These are phyloP conservation scores for Lemur catta DNA, from an alignment of 2,797 vertebrate genomes.

Conservation along the genomic window DNA sequence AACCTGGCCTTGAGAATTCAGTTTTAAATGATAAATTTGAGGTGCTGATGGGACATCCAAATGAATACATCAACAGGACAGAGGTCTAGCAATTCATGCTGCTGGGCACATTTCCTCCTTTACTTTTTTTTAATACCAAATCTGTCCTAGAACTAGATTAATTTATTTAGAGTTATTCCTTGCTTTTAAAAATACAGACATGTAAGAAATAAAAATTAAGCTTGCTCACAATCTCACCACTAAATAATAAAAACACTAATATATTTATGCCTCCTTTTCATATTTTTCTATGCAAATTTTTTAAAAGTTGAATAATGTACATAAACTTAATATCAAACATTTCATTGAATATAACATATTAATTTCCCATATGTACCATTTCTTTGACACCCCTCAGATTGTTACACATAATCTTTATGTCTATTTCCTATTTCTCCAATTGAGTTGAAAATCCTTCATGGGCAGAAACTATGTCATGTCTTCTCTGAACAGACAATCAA, in stretches of 20 bases:
- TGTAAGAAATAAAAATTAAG: not conserved
- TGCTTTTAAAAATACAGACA: not conserved
- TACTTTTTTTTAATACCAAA: not conserved
- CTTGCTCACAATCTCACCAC: not conserved
- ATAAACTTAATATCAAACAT: not conserved
- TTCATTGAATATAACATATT: not conserved
- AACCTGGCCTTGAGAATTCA: not conserved
- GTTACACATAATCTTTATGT: not conserved
- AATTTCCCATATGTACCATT: not conserved
- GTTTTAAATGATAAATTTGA: not conserved
- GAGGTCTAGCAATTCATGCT: not conserved
- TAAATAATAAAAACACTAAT: not conserved
- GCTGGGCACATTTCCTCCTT: not conserved
- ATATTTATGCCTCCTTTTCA: not conserved
- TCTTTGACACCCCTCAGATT: not conserved
- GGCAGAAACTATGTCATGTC: not conserved
- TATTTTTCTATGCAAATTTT: not conserved
- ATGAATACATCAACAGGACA: not conserved
- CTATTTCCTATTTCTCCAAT: not conserved
- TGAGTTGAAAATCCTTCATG: not conserved
- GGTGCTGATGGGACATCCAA: not conserved
- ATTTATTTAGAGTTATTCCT: not conserved
- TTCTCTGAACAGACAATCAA: not conserved
- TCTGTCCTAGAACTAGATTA: not conserved
- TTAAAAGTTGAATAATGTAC: not conserved